Evolutionary conservation across 2,113 vertebrate genomes (phyloP).

Genomic region (Falcunculus frontatus): DNA sequence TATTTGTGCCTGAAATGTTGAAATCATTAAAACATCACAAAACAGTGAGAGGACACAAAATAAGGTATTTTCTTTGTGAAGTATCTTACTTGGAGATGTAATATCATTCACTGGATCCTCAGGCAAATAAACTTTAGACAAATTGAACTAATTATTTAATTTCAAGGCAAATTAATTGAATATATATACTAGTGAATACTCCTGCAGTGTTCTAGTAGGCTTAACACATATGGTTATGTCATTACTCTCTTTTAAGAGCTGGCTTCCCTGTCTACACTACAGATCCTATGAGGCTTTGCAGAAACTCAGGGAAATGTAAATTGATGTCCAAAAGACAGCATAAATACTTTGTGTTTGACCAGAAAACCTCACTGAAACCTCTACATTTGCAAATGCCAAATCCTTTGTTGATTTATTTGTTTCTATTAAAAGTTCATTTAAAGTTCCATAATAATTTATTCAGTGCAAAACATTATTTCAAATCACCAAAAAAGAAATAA

Average conservation of each 20-base stretch:
- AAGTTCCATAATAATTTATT: background rate
- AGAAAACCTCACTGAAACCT: background rate
- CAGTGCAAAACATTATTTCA: background rate
- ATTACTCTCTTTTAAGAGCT: background rate
- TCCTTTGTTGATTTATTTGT: background rate
- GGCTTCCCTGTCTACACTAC: background rate
- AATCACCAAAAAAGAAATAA: background rate
- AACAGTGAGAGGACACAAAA: background rate
- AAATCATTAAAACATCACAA: background rate
- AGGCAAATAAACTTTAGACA: background rate
- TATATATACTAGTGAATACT: background rate
- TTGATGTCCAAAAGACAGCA: background rate
- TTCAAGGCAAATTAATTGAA: background rate
- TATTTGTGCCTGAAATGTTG: background rate
- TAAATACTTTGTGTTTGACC: background rate
- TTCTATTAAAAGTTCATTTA: background rate
- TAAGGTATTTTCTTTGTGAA: background rate
- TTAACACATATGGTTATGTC: background rate
- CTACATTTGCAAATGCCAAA: background rate
- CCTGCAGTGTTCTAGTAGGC: background rate
- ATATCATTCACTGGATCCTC: background rate
- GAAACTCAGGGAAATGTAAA: background rate
- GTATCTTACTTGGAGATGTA: background rate
- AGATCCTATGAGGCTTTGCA: background rate
- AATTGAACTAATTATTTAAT: background rate